These are phyloP conservation scores for Plagiodera versicolora DNA, from an alignment of 2,888 invertebrate species.

Conservation along the genomic window DNA sequence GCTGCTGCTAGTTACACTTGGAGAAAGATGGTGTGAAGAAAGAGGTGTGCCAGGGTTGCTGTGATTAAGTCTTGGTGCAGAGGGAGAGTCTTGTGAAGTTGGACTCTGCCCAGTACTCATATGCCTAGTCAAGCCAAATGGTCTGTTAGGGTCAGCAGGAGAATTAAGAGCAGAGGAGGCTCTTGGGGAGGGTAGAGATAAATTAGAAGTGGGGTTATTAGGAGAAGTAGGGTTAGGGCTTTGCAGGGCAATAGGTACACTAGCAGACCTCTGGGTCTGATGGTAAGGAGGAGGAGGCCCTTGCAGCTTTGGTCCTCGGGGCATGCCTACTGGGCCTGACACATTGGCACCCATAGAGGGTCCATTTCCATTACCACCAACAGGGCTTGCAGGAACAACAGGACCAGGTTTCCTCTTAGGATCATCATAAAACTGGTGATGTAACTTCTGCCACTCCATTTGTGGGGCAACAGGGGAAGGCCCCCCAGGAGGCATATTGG, in stretches of 20 bases:
- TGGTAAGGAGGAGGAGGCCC: constrained; percentile 81
- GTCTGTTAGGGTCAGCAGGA: constrained; percentile 65
- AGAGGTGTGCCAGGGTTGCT: constrained; percentile 76
- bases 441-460: constrained; percentile 90
- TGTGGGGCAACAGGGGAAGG: constrained; percentile 61
- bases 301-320: constrained; percentile 58
- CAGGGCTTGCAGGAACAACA: constrained; percentile 42
- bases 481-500: constrained; percentile 27
- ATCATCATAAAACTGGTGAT: constrained; percentile 82
- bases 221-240: constrained; percentile 75
- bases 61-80: constrained; percentile 59
- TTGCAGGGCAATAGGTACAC: constrained; percentile 73
- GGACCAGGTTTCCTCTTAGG: constrained; percentile 58
- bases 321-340: constrained; percentile 13
- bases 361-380: constrained; percentile 34
- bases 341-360: constrained; percentile 28
- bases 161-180: constrained; percentile 71
- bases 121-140: constrained; percentile 57
- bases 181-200: constrained; percentile 74
- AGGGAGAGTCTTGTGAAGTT: constrained; percentile 65
- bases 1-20: constrained; percentile 57
- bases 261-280: constrained; percentile 72
- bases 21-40: constrained; percentile 62
- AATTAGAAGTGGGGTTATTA: constrained; percentile 69
- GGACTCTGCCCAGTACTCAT: constrained; percentile 64